A percentile compares a stretch with the other conserved stretches of the same genome.
Conservation (phyloP, 2,797 vertebrate genomes). For the Holocentrus rufus region DNA sequence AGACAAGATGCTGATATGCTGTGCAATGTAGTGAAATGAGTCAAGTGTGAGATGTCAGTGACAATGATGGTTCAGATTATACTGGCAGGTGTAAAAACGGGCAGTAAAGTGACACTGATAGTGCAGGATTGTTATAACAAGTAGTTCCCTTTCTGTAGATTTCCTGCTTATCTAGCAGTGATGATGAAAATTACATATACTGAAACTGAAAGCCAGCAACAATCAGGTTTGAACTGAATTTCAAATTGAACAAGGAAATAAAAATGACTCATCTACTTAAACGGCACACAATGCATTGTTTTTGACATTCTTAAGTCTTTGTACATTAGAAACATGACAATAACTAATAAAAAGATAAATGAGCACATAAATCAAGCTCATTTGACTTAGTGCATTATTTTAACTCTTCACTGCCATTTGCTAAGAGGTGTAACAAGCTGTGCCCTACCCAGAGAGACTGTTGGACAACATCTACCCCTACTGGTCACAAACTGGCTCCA, state of each 20-base stretch:
- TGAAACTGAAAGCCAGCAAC: background rate
- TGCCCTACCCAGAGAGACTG: background rate
- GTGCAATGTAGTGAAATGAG: no score
- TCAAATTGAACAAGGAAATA: slow-evolving; percentile 6
- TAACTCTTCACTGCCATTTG: background rate
- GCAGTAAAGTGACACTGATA: no score
- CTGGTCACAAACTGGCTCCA: slow-evolving; percentile 42
- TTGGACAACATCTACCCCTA: slow-evolving; percentile 66
- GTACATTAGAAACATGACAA: background rate
- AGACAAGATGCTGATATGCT: no score
- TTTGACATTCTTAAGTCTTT: background rate
- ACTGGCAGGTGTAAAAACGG: no score
- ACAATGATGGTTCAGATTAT: no score
- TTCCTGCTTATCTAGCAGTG: no score
- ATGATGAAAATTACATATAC: background rate
- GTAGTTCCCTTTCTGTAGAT: no score
- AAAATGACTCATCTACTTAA: background rate
- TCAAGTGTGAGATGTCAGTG: no score
- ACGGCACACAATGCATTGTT: background rate
- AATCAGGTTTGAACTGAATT: background rate
- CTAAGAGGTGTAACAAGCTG: no score
- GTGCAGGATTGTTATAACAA: no score
- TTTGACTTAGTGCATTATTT: background rate
- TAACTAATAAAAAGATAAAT: slow-evolving; percentile 2
- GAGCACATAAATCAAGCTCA: slow-evolving; percentile 8